A percentile compares a stretch with the other conserved stretches of the same genome.
phyloP scores from a whole-genome alignment of 1,140 invertebrate species.

The Drosophila ficusphila region DNA sequence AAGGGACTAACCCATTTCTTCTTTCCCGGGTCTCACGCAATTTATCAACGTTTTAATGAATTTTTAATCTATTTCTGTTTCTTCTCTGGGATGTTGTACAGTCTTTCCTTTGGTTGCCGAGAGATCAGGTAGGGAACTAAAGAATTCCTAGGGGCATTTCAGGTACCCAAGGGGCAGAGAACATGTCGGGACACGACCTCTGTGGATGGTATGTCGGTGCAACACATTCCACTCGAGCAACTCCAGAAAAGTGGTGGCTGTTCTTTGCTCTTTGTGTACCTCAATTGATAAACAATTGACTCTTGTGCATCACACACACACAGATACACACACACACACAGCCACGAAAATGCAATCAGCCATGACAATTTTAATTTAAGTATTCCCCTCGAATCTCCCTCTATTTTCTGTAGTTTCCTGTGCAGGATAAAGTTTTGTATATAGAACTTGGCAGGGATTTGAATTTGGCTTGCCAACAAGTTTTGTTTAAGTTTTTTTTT shows the following conservation, averaged over 20 bases:
- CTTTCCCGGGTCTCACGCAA: slow-evolving; percentile 25
- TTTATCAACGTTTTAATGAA: slow-evolving; percentile 76
- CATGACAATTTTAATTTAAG: slow-evolving; percentile 62
- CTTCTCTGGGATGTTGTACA: slow-evolving; percentile 24
- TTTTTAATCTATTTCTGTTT: slow-evolving; percentile 74
- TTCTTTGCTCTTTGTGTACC: slow-evolving; percentile 14
- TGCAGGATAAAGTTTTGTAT: slow-evolving; percentile 29
- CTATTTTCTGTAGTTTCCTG: not conserved
- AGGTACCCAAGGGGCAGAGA: slow-evolving; percentile 29
- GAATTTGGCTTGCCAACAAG: slow-evolving; percentile 40
- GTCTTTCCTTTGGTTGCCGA: slow-evolving; percentile 34
- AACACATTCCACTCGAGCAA: slow-evolving; percentile 54
- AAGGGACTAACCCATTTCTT: slow-evolving; percentile 43
- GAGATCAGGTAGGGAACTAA: slow-evolving; percentile 48
- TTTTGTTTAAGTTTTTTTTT: not conserved
- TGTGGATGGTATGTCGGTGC: slow-evolving; percentile 50
- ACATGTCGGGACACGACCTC: slow-evolving; percentile 53
- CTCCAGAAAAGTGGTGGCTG: slow-evolving; percentile 30
- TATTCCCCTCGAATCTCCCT: slow-evolving; percentile 4
- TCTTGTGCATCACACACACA: slow-evolving; percentile 46
- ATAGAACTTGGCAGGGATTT: slow-evolving; percentile 51
- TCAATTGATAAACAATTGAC: slow-evolving; percentile 80
- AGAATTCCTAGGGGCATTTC: slow-evolving; percentile 31
- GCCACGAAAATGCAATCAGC: slow-evolving; percentile 66
- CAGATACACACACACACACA: no score